Conservation (phyloP, 2,797 vertebrate genomes). For the Poecilia gillii region DNA sequence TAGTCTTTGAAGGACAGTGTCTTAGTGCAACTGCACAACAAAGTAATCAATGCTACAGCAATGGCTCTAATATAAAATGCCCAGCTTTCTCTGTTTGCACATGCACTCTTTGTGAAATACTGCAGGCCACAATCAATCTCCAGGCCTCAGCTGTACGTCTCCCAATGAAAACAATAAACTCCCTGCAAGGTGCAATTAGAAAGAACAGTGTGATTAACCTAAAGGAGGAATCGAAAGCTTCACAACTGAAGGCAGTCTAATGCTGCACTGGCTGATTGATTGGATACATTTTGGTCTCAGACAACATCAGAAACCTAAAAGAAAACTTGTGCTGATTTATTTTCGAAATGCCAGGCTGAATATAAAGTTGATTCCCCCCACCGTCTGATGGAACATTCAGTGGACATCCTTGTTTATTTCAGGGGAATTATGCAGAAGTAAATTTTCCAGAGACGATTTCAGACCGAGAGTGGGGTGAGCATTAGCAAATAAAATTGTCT, state of each 20-base stretch:
- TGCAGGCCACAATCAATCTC: neutral
- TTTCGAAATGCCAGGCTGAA: neutral
- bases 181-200: neutral
- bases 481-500: constrained; percentile 12
- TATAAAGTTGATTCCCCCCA: neutral
- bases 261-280: neutral
- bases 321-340: neutral
- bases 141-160: neutral
- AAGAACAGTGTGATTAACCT: neutral
- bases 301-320: neutral
- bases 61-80: neutral
- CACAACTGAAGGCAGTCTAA: neutral
- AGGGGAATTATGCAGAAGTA: neutral
- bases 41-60: neutral
- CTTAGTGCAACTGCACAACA: neutral
- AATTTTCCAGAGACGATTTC: neutral
- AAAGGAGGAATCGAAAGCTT: neutral
- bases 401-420: constrained; percentile 4
- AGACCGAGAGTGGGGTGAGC: neutral
- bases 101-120: neutral
- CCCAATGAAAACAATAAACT: neutral
- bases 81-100: neutral
- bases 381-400: neutral
- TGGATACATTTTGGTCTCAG: neutral
- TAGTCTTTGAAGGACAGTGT: neutral